A percentile compares a stretch with the other conserved stretches of the same genome.
Conservation (phyloP, 2,113 vertebrate genomes). For the Chionomys nivalis region DNA sequence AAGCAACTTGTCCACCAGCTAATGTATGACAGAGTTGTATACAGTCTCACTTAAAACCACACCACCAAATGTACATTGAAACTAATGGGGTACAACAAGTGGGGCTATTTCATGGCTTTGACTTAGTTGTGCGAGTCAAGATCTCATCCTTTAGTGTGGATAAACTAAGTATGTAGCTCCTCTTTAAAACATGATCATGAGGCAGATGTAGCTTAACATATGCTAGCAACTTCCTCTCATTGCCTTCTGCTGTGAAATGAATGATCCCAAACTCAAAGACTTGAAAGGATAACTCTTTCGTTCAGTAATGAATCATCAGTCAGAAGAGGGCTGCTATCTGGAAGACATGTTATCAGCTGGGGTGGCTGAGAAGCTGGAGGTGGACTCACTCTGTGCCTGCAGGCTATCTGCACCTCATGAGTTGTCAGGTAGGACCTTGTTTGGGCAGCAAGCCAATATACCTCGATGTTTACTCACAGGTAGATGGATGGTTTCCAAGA, state of each 20-base stretch:
- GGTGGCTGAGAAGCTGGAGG: not conserved
- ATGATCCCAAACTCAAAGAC: not conserved
- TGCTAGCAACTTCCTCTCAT: not conserved
- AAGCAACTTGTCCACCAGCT: not conserved
- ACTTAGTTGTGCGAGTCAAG: not conserved
- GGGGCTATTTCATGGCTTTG: not conserved
- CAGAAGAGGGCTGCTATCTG: not conserved
- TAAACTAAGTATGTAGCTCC: not conserved
- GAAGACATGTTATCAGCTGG: not conserved
- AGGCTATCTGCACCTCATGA: not conserved
- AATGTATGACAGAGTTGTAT: not conserved
- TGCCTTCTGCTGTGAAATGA: slow-evolving; percentile 27
- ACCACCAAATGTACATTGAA: slow-evolving; percentile 1
- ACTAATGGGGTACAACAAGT: not conserved
- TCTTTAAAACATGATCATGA: not conserved
- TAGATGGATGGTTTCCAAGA: not conserved
- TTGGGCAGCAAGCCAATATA: not conserved
- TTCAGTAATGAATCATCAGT: not conserved
- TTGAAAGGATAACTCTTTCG: slow-evolving; percentile 14
- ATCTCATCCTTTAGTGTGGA: not conserved
- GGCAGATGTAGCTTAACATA: not conserved
- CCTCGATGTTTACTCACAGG: not conserved
- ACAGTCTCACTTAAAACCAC: not conserved
- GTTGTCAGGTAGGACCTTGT: not conserved
- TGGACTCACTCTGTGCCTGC: too few species aligned